Evolutionary conservation across 1,140 invertebrate genomes (phyloP).

Genomic region (Trachymyrmex cornetzi): DNA sequence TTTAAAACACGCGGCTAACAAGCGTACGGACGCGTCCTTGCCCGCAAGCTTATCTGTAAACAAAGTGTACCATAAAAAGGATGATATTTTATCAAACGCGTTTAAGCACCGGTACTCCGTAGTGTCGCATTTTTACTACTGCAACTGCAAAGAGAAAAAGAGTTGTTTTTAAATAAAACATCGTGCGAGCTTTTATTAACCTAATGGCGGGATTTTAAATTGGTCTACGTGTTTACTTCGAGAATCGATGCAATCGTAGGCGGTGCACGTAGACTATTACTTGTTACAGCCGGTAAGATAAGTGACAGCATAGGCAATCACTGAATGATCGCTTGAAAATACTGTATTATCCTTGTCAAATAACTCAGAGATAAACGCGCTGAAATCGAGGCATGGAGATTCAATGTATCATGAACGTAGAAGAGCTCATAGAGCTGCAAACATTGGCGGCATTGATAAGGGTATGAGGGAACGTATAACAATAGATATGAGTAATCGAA

Average conservation of each 20-base stretch:
- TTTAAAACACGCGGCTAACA: slow-evolving; percentile 45
- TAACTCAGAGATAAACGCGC: slow-evolving; percentile 45
- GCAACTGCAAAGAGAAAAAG: not conserved
- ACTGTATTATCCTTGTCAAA: slow-evolving; percentile 44
- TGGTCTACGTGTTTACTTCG: slow-evolving; percentile 6
- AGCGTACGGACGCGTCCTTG: slow-evolving; percentile 5
- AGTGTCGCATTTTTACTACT: slow-evolving; percentile 12
- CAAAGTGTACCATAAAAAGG: slow-evolving; percentile 36
- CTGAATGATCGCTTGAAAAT: slow-evolving; percentile 51
- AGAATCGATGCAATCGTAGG: slow-evolving; percentile 41
- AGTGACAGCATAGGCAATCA: slow-evolving; percentile 9
- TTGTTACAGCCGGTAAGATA: slow-evolving; percentile 34
- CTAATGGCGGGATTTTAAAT: not conserved
- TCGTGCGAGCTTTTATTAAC: not conserved
- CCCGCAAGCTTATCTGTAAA: slow-evolving; percentile 31
- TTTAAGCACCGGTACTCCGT: slow-evolving; percentile 1
- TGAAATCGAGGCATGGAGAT: slow-evolving; percentile 35
- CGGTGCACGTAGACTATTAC: slow-evolving; percentile 38
- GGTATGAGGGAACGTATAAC: slow-evolving; percentile 59
- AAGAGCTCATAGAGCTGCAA: slow-evolving; percentile 17
- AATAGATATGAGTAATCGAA: slow-evolving; percentile 40
- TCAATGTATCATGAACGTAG: slow-evolving; percentile 41
- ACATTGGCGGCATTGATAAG: slow-evolving; percentile 34
- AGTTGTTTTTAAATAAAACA: not conserved
- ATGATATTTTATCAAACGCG: slow-evolving; percentile 40